Percentiles rank a stretch among this genome's conserved stretches.
phyloP scores from a whole-genome alignment of 2,888 invertebrate species.

The Lasius platythorax region DNA sequence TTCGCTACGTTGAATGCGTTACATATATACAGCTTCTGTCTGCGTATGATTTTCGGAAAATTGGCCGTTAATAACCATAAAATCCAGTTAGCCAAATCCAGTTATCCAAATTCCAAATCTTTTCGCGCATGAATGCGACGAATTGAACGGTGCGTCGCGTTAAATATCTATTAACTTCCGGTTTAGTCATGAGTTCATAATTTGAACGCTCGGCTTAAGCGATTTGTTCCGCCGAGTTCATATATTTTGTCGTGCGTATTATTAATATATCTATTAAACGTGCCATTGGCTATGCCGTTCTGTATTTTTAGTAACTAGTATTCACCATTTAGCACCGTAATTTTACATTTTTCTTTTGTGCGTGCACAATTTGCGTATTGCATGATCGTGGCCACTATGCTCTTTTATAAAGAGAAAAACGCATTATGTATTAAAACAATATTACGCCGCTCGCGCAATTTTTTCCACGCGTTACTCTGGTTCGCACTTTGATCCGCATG shows the following conservation, averaged over 20 bases:
- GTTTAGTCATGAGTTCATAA: slow-evolving; percentile 55
- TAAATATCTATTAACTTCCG: slow-evolving; percentile 64
- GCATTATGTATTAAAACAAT: slow-evolving; percentile 45
- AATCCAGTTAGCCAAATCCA: slow-evolving; percentile 68
- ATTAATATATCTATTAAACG: slow-evolving; percentile 49
- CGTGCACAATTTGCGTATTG: slow-evolving; percentile 29
- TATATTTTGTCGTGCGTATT: slow-evolving; percentile 49
- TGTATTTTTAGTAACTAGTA: slow-evolving; percentile 31
- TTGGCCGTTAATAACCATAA: slow-evolving; percentile 70
- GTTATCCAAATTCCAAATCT: slow-evolving; percentile 66
- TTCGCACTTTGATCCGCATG: slow-evolving; percentile 48
- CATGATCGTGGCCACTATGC: background rate
- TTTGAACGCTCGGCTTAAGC: slow-evolving; percentile 34
- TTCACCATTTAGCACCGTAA: background rate
- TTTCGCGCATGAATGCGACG: slow-evolving; percentile 52
- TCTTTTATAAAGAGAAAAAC: slow-evolving; percentile 43
- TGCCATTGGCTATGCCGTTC: background rate
- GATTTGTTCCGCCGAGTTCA: slow-evolving; percentile 46
- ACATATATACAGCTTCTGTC: slow-evolving; percentile 47
- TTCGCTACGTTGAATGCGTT: slow-evolving; percentile 64
- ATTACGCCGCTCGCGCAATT: slow-evolving; percentile 49
- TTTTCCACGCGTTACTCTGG: slow-evolving; percentile 46
- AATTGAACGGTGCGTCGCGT: slow-evolving; percentile 65
- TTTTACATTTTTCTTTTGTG: background rate
- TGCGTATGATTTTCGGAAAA: slow-evolving; percentile 69